Evolutionary conservation across 2,113 vertebrate genomes (phyloP).

Genomic region (Carassius auratus): DNA sequence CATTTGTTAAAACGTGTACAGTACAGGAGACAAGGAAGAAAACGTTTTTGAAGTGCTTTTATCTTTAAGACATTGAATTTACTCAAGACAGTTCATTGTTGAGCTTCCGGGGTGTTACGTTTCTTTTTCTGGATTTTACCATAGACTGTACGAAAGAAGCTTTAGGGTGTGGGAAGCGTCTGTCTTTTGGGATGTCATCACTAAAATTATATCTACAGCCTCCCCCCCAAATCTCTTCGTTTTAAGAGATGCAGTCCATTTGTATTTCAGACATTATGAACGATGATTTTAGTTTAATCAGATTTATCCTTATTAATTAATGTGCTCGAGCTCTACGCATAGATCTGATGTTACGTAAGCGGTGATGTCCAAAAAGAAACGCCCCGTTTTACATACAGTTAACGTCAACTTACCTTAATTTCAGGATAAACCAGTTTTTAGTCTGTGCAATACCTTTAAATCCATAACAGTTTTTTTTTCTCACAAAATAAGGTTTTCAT

Average conservation of each 20-base stretch:
- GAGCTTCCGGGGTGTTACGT: slow-evolving; percentile 13
- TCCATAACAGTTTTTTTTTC: not conserved
- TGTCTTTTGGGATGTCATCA: slow-evolving; percentile 34
- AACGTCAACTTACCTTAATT: not conserved
- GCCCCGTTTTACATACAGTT: not conserved
- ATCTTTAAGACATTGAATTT: not conserved
- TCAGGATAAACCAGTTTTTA: not conserved
- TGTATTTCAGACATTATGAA: no score
- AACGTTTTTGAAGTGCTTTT: not conserved
- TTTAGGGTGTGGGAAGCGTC: slow-evolving; percentile 35
- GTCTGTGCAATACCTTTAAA: not conserved
- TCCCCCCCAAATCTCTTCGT: not conserved
- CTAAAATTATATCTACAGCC: slow-evolving; percentile 22
- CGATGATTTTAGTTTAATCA: not conserved
- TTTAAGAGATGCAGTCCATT: no score
- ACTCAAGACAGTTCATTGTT: not conserved
- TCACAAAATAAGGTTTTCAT: not conserved
- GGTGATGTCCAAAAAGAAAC: slow-evolving; percentile 28
- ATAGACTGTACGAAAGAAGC: slow-evolving; percentile 3
- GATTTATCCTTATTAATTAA: not conserved
- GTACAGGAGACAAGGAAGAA: not conserved
- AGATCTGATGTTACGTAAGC: slow-evolving; percentile 53
- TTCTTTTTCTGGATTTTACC: slow-evolving; percentile 3
- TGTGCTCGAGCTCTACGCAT: slow-evolving; percentile 6
- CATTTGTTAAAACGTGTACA: not conserved